phyloP scores from a whole-genome alignment of 1,140 invertebrate species.

The Nephotettix cincticeps region DNA sequence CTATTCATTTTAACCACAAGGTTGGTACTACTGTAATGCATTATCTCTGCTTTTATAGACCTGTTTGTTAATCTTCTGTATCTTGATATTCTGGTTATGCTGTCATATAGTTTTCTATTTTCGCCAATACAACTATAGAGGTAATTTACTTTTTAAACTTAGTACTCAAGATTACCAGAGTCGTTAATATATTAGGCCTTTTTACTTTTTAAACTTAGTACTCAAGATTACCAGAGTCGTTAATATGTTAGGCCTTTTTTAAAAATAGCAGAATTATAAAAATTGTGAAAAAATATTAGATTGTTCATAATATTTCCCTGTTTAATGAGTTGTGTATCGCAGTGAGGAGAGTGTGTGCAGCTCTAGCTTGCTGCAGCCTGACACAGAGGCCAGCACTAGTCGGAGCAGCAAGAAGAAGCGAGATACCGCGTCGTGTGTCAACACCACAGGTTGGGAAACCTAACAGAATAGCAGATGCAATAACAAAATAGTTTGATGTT shows the following conservation, averaged over 20 bases:
- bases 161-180: background rate
- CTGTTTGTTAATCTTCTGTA: too few species aligned
- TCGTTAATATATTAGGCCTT: background rate
- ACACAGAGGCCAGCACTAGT: background rate
- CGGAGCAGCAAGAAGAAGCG: slow-evolving; percentile 1
- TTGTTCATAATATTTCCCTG: background rate
- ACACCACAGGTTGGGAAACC: too few species aligned
- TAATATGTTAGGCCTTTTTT: background rate
- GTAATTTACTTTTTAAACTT: background rate
- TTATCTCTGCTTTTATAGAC: too few species aligned
- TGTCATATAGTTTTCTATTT: too few species aligned
- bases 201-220: background rate
- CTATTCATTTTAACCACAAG: too few species aligned
- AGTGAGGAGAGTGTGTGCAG: background rate
- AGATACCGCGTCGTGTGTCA: background rate
- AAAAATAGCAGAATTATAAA: background rate
- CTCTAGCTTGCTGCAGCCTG: background rate
- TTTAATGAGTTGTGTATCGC: background rate
- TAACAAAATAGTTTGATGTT: too few species aligned
- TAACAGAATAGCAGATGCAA: too few species aligned
- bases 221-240: background rate
- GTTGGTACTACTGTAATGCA: too few species aligned
- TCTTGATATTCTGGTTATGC: too few species aligned
- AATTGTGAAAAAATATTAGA: background rate
- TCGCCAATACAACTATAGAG: too few species aligned